Base-by-base conservation (phyloP, 2,888 invertebrate species). In the Thymelicus sylvestris region DNA sequence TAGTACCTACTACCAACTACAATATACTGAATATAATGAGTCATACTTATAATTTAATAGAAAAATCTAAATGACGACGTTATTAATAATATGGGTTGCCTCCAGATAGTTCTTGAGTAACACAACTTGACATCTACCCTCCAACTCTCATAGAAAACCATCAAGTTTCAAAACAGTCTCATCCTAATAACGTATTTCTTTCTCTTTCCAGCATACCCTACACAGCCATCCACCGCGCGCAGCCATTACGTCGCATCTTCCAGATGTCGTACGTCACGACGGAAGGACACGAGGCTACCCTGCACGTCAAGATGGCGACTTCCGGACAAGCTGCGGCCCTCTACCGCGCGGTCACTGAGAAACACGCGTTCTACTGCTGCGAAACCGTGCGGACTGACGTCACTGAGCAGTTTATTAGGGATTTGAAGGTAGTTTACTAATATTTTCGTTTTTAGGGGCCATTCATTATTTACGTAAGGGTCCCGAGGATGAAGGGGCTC, bases 351-450 rank as follows among this genome's bases (percentile, higher is more conserved):
- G 96, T 98, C 76, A 98, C 98, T 0, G 98, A 98, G 89, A 97
- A 97, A 79, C 98, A 98, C 87, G 98, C 98, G 60, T 98, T 98
- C 94, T 98, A 97, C 90, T 97, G 97, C 87, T 98, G 98, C 91
- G 98, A 98, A 87, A 98, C 98, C 0, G 98, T 98, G 13, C 95
- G 98, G 60, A 97, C 95, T 74, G 97, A 97, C 72, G 98, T 98
- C 66, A 97, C 97, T 0, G 96, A 97, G 66, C 98, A 98, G 91
- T 98, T 97, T 85, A 97, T 97, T 68, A 95, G 98, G 74, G 98
- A 98, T 91, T 94, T 98, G 76, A 98, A 97, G 95, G 95, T 95
- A 31, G 31, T 31, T 31, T 31, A 5, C 3, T 31, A 31, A 31
- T 31, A 31, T 31, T 31, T 31, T 31, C 19, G 0, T 19, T 19